Evolutionary conservation across 2,888 invertebrate genomes (phyloP), one percentile per base, ranked within the genome.

Genomic region (Plutella xylostella): DNA sequence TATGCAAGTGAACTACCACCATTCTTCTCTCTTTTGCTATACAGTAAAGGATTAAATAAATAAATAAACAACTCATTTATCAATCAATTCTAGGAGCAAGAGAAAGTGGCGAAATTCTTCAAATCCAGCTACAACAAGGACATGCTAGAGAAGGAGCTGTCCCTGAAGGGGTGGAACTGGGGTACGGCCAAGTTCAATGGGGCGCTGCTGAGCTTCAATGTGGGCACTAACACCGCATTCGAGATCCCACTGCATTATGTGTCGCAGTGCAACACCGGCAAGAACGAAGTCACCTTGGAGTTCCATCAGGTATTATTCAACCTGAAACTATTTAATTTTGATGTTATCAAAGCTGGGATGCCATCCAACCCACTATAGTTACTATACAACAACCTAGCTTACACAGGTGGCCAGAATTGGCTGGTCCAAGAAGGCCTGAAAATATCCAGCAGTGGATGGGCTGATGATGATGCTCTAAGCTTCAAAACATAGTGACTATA

Each of bases 151-250:
- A 94, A 94, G 60, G 98, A 99, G 62, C 76, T 97, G 43, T 94
- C 96, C 51, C 85, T 98, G 1, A 97, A 96, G 69, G 99, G 99
- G 1, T 99, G 98, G 98, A 99, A 99, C 74, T 99, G 98, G 96
- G 99, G 99, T 21, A 93, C 94, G 0, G 96, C 96, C 0, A 93
- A 94, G 57, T 98, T 99, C 66, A 90, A 90, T 57, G 98, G 96
- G 3, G 91, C 94, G 0, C 89, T 93, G 1, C 74, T 96, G 1
- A 92, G 91, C 63, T 96, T 93, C 63, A 94, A 96, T 66, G 90
- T 95, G 34, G 93, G 92, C 3, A 86, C 87, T 22, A 88, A 91
- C 55, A 91, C 93, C 12, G 94, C 95, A 0, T 98, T 99, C 84
- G 99, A 99, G 77, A 92, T 99, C 54, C 99, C 99, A 0, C 72